Evolutionary conservation across 2,113 vertebrate genomes (phyloP), one percentile per base, ranked within the genome.

Genomic region (Macquaria australasica): DNA sequence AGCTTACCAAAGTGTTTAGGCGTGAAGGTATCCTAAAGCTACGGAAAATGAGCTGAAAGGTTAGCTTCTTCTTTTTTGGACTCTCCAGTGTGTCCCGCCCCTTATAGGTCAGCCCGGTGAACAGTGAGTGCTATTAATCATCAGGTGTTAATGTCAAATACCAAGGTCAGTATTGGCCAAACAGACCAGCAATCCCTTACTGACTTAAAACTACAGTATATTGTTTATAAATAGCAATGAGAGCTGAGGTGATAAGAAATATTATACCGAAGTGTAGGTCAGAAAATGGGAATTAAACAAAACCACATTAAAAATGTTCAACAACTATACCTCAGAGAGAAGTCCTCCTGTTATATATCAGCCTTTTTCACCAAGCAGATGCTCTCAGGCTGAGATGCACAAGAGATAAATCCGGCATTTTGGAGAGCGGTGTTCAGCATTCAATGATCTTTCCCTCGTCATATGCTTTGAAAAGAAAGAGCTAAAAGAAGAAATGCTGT

Each of bases 91-190:
- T 77, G 68, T 89, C 68, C 11, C 18, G 6, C 12, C 55, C n/a
- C 72, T 70, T 41, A 64, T 70, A 72, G 84, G 83, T 89, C 77
- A 73, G 79, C 60, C 41, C n/a, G 6, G 50, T 6, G 66, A 73
- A 14, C 83, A 21, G 15, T 16, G 23, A 34, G 55, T 8, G 79
- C 66, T 34, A 83, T 88, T 88, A 80, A 88, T 88, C 87, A 88
- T 80, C 51, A 67, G 51, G 70, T 25, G 59, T 67, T 68, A 72
- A 76, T 76, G 82, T 71, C 64, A 66, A 45, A 55, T 8, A 34
- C 64, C 79, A 79, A 82, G 79, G 83, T 82, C 79, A 79, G 25
- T 69, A 55, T 39, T 59, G 58, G 63, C 56, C 82, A 41, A 56
- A 45, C 37, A 12, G 58, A 59, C 10, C 34, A 31, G 58, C 25